Base-by-base conservation (phyloP, 2,888 invertebrate species). In the Pocota personata region DNA sequence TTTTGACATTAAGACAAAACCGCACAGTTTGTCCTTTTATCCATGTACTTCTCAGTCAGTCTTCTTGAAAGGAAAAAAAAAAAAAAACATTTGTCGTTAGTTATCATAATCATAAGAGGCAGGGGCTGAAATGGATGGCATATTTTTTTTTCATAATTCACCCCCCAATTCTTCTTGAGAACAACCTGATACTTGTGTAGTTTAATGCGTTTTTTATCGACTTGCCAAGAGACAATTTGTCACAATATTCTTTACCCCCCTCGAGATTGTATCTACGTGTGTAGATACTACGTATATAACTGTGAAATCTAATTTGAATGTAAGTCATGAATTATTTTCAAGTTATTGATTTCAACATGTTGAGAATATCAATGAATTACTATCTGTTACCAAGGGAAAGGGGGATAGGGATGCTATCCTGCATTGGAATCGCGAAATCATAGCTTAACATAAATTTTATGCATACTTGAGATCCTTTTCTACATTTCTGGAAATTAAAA, bases 131-230 rank as follows among this genome's bases (percentile, higher is more conserved):
- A 69, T 80, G 52, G 75, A 55, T 82, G 82, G 86, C 86, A 86
- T 84, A 84, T 84, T 84, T 84, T 84, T 84, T 84, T 84, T 78
- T 77, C 83, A 83, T 83, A 78, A 80, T 75, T 84, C 83, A 78
- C 27, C 50, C 60, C 52, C 43, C 16, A 24, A 16, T 3, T 46
- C 24, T 14, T 52, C 35, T 66, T 35, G 19, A 62, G 37, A 73
- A 84, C 62, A 84, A 82, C 82, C 86, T 86, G 86, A 86, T 82
- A 76, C 86, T 82, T 77, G 62, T 82, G 46, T 72, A 72, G 76
- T 77, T 86, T 86, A 86, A 86, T 86, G 86, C 72, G 76, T 82
- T 86, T 86, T 86, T 86, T 86, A 86, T 86, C 86, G 82, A 86
- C 86, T 86, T 82, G 86, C 76, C 86, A 86, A 77, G 72, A 86